These are phyloP conservation scores for Hippopotamyrus pictus DNA, from an alignment of 2,797 vertebrate species.

Conservation along the genomic window DNA sequence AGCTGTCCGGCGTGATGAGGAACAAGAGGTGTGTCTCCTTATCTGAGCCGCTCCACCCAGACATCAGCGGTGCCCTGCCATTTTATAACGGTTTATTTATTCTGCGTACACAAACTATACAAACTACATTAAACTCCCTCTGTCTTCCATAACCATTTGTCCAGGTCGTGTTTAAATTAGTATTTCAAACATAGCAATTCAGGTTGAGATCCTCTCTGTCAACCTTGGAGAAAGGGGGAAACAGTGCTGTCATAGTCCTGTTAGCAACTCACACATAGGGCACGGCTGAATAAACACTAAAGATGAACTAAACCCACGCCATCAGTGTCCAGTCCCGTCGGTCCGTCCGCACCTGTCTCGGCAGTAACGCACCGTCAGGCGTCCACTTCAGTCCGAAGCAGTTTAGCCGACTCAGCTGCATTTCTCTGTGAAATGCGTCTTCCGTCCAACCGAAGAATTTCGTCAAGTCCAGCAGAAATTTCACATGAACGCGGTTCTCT, in stretches of 20 bases:
- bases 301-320: not conserved
- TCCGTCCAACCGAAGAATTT: not conserved
- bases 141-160: not conserved
- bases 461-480: conserved; percentile 4
- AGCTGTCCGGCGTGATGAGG: not conserved
- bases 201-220: not conserved
- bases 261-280: not conserved
- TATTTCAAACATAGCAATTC: not conserved
- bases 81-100: not conserved
- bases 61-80: not conserved
- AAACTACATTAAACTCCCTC: not conserved
- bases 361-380: not conserved
- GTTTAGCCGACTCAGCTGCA: conserved; percentile 4
- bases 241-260: not conserved
- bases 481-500: conserved; percentile 10
- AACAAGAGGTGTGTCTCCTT: conserved; percentile 2
- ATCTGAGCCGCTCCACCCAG: not conserved
- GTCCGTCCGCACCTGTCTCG: not conserved
- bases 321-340: not conserved
- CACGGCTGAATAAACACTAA: not conserved
- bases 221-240: not conserved
- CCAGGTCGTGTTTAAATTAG: not conserved
- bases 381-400: not conserved
- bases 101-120: not conserved
- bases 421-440: not conserved